Evolutionary conservation across 1,140 invertebrate genomes (phyloP), one percentile per base, ranked within the genome.

Genomic region (Megalopta genalis): DNA sequence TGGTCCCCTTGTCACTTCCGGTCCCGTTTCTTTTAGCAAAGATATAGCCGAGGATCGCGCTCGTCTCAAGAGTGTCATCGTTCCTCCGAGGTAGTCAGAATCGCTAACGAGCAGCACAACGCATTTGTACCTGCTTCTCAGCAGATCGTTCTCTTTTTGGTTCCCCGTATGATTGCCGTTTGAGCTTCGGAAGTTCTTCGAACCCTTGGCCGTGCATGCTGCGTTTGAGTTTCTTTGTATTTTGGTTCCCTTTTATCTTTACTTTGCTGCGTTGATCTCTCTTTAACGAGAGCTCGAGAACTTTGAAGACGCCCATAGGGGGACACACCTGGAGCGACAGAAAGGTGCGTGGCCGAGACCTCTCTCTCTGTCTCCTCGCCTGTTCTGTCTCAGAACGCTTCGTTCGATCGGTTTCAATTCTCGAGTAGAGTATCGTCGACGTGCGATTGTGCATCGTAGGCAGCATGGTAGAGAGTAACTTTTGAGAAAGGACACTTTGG

Each of bases 391-490:
- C 37, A 23, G 9, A 16, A n/a, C 54, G 54, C 2, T 18, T 46
- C 10, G 42, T 12, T 46, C 32, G 42, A 52, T 18, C 49, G 3
- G 49, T 52, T 52, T 52, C 18, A 16, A 4, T 18, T 52, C 49
- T 52, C 18, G 49, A 52, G 49, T 52, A 52, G 49, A 52, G 49
- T 52, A 52, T 21, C 49, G 16, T 18, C 49, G 49, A 21, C 16
- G 9, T 8, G 37, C 27, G 60, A 63, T 32, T 66, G 64, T 42
- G 64, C 39, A 46, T 46, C 39, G 39, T 66, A 66, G 64, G 39
- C 8, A 72, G 76, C 76, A 78, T 78, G 76, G 60, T 64, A 78
- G 71, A 60, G 39, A 62, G 70, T 72, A 46, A 69, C n/a, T 46
- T n/a, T 77, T 16, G 10, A 25, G 25, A 46, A 46, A 37, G 10